phyloP scores from a whole-genome alignment of 1,140 invertebrate genomes.

The Rhyacophila brunnea region DNA sequence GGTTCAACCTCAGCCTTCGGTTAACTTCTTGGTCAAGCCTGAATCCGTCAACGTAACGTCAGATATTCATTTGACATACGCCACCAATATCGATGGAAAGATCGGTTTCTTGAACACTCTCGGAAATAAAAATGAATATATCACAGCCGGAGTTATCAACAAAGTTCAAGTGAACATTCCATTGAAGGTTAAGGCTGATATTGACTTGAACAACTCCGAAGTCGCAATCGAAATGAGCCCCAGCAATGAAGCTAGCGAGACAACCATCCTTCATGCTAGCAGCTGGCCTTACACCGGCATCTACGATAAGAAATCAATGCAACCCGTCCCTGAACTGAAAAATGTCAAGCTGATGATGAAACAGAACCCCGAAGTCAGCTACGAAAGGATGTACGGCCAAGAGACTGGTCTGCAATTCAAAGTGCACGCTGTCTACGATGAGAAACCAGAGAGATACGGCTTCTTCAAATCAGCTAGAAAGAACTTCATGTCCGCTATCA shows the following conservation, averaged over 20 bases:
- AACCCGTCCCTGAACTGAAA: conserved; percentile 44
- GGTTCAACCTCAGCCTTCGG: conserved; percentile 17
- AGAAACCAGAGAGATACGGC: conserved; percentile 39
- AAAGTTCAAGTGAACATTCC: conserved; percentile 59
- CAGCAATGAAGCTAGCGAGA: conserved; percentile 49
- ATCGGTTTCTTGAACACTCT: conserved; percentile 62
- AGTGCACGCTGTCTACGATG: conserved; percentile 53
- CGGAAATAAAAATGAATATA: conserved; percentile 55
- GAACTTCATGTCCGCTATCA: background rate
- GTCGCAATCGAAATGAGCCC: conserved; percentile 49
- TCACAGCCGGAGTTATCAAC: conserved; percentile 58
- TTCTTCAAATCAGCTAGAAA: conserved; percentile 45
- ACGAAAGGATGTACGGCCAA: conserved; percentile 45
- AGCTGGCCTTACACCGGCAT: conserved; percentile 58
- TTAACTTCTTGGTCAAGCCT: conserved; percentile 26
- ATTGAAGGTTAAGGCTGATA: conserved; percentile 43
- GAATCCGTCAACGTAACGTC: conserved; percentile 40
- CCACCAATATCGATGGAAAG: conserved; percentile 54
- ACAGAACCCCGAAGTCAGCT: conserved; percentile 37
- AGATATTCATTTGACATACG: conserved; percentile 49
- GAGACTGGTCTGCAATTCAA: conserved; percentile 50
- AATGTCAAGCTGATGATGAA: conserved; percentile 44
- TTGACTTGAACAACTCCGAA: conserved; percentile 49
- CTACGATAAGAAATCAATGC: conserved; percentile 54
- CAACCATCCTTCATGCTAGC: conserved; percentile 58